Percentiles rank a stretch among this genome's conserved stretches.
These are phyloP conservation scores for Aquatica leii DNA, from an alignment of 2,888 invertebrate genomes.

Conservation along the genomic window DNA sequence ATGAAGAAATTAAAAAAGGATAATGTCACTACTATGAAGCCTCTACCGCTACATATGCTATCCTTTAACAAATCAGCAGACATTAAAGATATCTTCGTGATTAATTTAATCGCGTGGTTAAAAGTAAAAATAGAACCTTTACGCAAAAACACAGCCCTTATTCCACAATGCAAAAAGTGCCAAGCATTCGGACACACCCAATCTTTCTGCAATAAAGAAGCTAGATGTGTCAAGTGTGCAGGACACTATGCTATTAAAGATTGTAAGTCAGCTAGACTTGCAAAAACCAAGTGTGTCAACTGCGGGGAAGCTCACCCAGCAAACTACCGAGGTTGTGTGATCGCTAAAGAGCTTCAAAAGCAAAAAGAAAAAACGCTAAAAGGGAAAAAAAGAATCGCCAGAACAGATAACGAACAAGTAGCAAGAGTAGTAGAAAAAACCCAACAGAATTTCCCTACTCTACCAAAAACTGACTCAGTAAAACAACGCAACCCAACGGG, in stretches of 20 bases:
- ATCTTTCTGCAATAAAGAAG: constrained; percentile 36
- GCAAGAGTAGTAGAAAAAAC: constrained; percentile 14
- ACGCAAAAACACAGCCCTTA: constrained; percentile 16
- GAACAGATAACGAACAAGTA: constrained; percentile 10
- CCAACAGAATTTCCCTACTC: constrained; percentile 15
- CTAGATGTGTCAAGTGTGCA: constrained; percentile 35
- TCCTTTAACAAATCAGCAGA: constrained; percentile 19
- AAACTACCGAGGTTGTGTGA: constrained; percentile 43
- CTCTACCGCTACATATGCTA: constrained; percentile 21
- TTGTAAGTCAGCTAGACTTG: constrained; percentile 32
- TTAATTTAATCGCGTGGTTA: constrained; percentile 18
- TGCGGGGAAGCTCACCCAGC: constrained; percentile 43
- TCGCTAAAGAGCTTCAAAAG: constrained; percentile 32
- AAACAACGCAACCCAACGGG: not conserved
- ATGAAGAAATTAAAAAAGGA: constrained; percentile 17
- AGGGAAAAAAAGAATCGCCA: not conserved
- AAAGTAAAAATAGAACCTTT: constrained; percentile 27
- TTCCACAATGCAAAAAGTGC: constrained; percentile 18
- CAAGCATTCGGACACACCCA: constrained; percentile 34
- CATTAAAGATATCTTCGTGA: constrained; percentile 14
- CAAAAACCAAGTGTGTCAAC: constrained; percentile 37
- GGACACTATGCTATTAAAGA: constrained; percentile 37
- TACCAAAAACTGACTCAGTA: constrained; percentile 4
- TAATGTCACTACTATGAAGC: constrained; percentile 11
- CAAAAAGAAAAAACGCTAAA: constrained; percentile 14